Conservation (phyloP, 2,888 invertebrate genomes). For the Campaea margaritaria region DNA sequence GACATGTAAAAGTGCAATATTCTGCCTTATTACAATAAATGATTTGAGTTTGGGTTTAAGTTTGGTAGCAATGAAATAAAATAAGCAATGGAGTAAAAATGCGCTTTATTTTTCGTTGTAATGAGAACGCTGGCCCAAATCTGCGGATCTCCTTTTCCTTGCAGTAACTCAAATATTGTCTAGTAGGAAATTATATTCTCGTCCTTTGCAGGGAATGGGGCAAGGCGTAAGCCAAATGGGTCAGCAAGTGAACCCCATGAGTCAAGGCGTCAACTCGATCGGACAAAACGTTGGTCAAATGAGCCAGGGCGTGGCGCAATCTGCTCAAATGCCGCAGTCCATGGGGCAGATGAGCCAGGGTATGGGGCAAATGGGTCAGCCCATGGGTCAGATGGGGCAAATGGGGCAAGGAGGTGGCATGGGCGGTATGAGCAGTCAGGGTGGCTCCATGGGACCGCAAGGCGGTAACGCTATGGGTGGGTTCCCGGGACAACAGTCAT, state of each 20-base stretch:
- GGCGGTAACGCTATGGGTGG: constrained; percentile 79
- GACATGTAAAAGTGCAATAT: too few species aligned
- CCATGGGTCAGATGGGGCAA: constrained; percentile 84
- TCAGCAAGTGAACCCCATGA: constrained; percentile 81
- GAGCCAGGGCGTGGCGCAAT: constrained; percentile 79
- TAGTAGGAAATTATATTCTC: neutral
- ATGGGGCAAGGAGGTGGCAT: constrained; percentile 79
- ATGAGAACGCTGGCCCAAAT: too few species aligned
- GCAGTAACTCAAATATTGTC: too few species aligned
- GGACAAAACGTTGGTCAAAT: constrained; percentile 79
- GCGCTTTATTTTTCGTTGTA: too few species aligned
- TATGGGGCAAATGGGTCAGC: constrained; percentile 80
- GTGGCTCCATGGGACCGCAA: constrained; percentile 79
- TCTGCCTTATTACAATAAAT: too few species aligned
- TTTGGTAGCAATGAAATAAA: too few species aligned
- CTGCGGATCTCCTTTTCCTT: too few species aligned
- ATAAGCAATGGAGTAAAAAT: too few species aligned
- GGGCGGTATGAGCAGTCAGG: constrained; percentile 81
- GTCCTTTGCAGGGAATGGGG: constrained; percentile 70
- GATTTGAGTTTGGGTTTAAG: too few species aligned
- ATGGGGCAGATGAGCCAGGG: constrained; percentile 79
- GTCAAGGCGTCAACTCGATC: constrained; percentile 74
- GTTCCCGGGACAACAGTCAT: constrained; percentile 83
- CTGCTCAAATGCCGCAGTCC: constrained; percentile 74
- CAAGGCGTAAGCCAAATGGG: constrained; percentile 81